Evolutionary conservation across 2,888 invertebrate species (phyloP).

Genomic region (Reticulitermes lucifugus): DNA sequence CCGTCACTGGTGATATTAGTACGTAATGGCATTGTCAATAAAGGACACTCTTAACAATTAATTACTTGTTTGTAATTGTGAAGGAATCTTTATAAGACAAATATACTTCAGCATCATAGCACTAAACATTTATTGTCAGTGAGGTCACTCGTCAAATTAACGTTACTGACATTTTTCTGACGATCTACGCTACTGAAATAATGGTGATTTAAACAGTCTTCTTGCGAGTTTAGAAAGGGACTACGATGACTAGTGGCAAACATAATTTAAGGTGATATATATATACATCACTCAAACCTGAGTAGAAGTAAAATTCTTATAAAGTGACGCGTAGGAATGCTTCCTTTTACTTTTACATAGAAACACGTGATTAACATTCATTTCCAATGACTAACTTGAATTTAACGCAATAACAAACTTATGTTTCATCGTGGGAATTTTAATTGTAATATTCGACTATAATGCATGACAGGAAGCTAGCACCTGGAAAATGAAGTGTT

Average conservation of each 20-base stretch:
- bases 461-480: background rate
- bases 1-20: too few species aligned
- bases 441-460: background rate
- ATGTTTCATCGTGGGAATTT: background rate
- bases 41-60: too few species aligned
- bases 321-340: background rate
- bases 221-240: background rate
- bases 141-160: background rate
- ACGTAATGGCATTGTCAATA: too few species aligned
- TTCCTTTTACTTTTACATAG: background rate
- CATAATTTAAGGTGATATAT: too few species aligned
- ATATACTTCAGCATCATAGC: too few species aligned
- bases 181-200: background rate
- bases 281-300: too few species aligned
- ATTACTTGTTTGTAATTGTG: too few species aligned
- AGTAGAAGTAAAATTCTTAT: background rate
- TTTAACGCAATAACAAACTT: background rate
- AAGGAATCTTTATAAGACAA: too few species aligned
- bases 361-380: background rate
- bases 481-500: too few species aligned
- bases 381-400: background rate
- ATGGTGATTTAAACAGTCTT: background rate
- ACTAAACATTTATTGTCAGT: background rate
- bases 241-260: background rate
- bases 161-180: background rate